These are phyloP conservation scores for Arizona elegans DNA, from an alignment of 2,113 vertebrate genomes.

Conservation along the genomic window DNA sequence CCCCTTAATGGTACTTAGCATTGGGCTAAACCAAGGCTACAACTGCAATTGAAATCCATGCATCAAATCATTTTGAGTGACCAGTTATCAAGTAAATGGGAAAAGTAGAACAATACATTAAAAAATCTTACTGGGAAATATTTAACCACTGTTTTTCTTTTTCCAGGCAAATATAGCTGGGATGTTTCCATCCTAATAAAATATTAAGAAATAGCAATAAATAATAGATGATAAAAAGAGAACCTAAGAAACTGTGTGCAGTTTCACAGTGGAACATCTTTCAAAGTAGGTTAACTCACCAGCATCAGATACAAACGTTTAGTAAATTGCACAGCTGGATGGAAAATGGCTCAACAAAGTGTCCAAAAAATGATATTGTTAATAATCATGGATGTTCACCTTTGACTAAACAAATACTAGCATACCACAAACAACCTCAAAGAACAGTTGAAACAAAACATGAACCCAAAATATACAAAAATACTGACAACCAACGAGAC, in stretches of 20 bases:
- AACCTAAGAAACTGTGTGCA: neutral
- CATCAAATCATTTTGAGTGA: neutral
- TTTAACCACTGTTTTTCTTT: neutral
- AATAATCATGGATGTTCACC: neutral
- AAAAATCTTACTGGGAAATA: constrained; percentile 23
- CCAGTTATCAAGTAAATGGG: neutral
- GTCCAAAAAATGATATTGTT: neutral
- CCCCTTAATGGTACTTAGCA: neutral
- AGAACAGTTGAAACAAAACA: neutral
- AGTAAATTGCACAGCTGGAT: neutral
- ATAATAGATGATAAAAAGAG: constrained; percentile 29
- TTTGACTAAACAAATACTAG: neutral
- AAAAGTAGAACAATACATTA: neutral
- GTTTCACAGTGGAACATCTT: constrained; percentile 1
- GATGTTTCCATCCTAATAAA: constrained; percentile 29
- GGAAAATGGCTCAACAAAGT: neutral
- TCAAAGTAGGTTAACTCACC: neutral
- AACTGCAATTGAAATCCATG: neutral
- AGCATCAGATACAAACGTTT: neutral
- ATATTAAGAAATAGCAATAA: constrained; percentile 40
- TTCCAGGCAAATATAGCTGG: neutral
- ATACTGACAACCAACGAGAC: neutral
- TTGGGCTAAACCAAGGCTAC: neutral
- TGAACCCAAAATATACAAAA: neutral
- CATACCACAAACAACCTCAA: neutral